These are phyloP conservation scores for Standfussiana lucernea DNA, from an alignment of 2,888 invertebrate genomes.

Conservation along the genomic window DNA sequence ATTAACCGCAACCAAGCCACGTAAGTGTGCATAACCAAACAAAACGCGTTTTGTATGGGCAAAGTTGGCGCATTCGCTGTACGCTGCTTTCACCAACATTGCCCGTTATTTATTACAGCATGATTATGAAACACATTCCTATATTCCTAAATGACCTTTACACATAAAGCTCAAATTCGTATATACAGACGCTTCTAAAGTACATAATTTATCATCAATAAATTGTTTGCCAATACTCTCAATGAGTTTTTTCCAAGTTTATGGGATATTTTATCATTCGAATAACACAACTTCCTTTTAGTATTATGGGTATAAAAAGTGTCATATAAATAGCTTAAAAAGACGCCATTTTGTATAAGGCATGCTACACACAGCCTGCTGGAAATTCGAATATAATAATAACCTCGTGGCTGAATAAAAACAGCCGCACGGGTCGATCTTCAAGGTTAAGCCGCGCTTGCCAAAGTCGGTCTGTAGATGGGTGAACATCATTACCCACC, in stretches of 20 bases:
- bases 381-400: neutral
- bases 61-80: slow-evolving; percentile 49
- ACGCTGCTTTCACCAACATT: slow-evolving; percentile 29
- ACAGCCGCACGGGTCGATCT: too few species aligned
- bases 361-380: neutral
- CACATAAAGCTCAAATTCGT: slow-evolving; percentile 31
- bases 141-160: slow-evolving; percentile 24
- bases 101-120: slow-evolving; percentile 34
- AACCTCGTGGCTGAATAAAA: too few species aligned
- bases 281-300: slow-evolving; percentile 39
- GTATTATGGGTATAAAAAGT: slow-evolving; percentile 38
- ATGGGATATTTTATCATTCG: slow-evolving; percentile 57
- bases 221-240: slow-evolving; percentile 54
- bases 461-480: too few species aligned
- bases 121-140: slow-evolving; percentile 15
- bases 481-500: too few species aligned
- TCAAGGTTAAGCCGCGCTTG: too few species aligned
- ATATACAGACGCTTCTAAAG: slow-evolving; percentile 1
- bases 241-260: slow-evolving; percentile 57
- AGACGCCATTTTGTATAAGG: slow-evolving; percentile 9
- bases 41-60: slow-evolving; percentile 26
- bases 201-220: slow-evolving; percentile 49
- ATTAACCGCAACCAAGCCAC: slow-evolving; percentile 18
- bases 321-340: slow-evolving; percentile 39
- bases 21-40: slow-evolving; percentile 8